Conservation (phyloP, 2,797 vertebrate species). For the Pipistrellus kuhlii region DNA sequence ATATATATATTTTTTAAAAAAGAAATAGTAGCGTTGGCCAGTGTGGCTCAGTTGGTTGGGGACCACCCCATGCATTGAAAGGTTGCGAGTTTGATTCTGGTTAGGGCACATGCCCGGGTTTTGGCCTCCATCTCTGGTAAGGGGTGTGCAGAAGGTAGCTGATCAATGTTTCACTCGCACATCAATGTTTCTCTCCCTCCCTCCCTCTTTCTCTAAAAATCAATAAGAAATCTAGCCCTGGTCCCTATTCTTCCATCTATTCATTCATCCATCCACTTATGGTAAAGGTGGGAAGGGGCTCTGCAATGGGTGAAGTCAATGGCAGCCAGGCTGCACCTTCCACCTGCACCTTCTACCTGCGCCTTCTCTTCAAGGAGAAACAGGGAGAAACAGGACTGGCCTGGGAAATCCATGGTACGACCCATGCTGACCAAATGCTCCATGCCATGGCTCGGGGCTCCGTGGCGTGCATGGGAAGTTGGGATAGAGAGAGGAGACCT, state of each 20-base stretch:
- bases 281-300: neutral
- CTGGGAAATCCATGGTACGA: neutral
- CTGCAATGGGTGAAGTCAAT: neutral
- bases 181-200: neutral
- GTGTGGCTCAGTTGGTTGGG: neutral
- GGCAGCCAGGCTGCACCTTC: neutral
- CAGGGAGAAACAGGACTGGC: neutral
- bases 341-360: neutral
- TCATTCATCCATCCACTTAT: fast-evolving
- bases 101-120: neutral
- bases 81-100: neutral
- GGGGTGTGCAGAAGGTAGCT: neutral
- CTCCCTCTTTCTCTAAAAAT: neutral
- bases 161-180: neutral
- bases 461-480: fast-evolving
- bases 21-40: neutral
- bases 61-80: neutral
- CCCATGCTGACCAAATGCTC: fast-evolving
- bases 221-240: neutral
- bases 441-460: too few relatives aligned
- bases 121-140: neutral
- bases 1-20: too few relatives aligned
- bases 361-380: neutral
- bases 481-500: neutral
- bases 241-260: neutral